phyloP scores from a whole-genome alignment of 2,888 invertebrate genomes.

The Unio delphinus region DNA sequence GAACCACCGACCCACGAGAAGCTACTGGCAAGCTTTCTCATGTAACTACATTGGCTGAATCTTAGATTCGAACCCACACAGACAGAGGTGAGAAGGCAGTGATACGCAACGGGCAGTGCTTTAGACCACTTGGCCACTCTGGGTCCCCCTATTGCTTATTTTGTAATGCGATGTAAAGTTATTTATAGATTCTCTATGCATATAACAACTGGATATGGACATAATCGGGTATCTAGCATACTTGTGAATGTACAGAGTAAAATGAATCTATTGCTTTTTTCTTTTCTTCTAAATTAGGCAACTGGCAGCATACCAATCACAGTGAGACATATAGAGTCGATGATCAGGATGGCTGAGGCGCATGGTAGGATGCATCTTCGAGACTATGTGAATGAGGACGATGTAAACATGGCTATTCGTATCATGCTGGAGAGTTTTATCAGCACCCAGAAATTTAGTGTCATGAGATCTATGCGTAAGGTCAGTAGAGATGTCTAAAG shows the following conservation, averaged over 20 bases:
- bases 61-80: too few relatives aligned
- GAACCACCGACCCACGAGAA: too few relatives aligned
- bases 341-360: conserved; percentile 97
- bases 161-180: too few relatives aligned
- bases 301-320: conserved; percentile 99
- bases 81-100: too few relatives aligned
- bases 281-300: conserved; percentile 74
- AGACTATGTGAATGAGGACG: conserved; percentile 86
- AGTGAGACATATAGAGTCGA: conserved; percentile 97
- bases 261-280: neutral
- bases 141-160: too few relatives aligned
- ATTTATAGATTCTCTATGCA: neutral
- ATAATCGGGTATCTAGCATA: neutral
- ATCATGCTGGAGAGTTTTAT: conserved; percentile 99
- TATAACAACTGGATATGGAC: neutral
- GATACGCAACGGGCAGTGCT: too few relatives aligned
- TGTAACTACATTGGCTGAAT: too few relatives aligned
- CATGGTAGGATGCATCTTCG: conserved; percentile 96
- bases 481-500: conserved; percentile 71
- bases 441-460: conserved; percentile 97
- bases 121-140: too few relatives aligned
- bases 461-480: conserved; percentile 96
- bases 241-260: neutral
- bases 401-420: conserved; percentile 97
- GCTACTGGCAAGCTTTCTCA: too few relatives aligned